These are phyloP conservation scores for Drosophila neotestacea DNA, from an alignment of 2,888 invertebrate genomes.

Conservation along the genomic window DNA sequence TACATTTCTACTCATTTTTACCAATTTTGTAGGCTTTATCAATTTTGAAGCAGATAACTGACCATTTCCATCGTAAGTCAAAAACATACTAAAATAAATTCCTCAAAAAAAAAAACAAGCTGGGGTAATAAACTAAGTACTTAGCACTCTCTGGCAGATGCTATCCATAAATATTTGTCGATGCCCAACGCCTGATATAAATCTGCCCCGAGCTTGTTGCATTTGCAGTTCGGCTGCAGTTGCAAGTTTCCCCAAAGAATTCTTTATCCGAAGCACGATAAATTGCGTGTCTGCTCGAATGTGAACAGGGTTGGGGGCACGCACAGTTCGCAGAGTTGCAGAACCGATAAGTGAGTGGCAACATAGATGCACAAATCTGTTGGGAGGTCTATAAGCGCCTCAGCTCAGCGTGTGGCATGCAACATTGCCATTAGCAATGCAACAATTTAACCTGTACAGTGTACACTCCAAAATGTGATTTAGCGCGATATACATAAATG, in stretches of 20 bases:
- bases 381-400: slow-evolving; percentile 23
- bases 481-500: slow-evolving; percentile 16
- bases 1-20: background rate
- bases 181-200: slow-evolving; percentile 17
- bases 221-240: background rate
- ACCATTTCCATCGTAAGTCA: slow-evolving; percentile 11
- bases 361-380: slow-evolving; percentile 27
- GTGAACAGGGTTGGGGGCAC: slow-evolving; percentile 43
- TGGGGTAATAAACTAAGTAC: slow-evolving; percentile 37
- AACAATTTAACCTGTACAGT: slow-evolving; percentile 7
- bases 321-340: background rate
- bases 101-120: background rate
- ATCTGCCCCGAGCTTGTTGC: slow-evolving; percentile 20
- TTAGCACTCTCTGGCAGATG: slow-evolving; percentile 54
- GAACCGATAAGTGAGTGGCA: slow-evolving; percentile 23
- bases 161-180: slow-evolving; percentile 55
- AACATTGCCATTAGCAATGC: slow-evolving; percentile 32
- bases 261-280: slow-evolving; percentile 41
- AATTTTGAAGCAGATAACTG: background rate
- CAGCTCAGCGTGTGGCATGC: slow-evolving; percentile 43
- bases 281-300: slow-evolving; percentile 61
- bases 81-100: background rate
- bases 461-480: background rate
- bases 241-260: slow-evolving; percentile 4
- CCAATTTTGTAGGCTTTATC: background rate